Base-by-base conservation (phyloP, 1,140 invertebrate species). In the Cecropterus lyciades region DNA sequence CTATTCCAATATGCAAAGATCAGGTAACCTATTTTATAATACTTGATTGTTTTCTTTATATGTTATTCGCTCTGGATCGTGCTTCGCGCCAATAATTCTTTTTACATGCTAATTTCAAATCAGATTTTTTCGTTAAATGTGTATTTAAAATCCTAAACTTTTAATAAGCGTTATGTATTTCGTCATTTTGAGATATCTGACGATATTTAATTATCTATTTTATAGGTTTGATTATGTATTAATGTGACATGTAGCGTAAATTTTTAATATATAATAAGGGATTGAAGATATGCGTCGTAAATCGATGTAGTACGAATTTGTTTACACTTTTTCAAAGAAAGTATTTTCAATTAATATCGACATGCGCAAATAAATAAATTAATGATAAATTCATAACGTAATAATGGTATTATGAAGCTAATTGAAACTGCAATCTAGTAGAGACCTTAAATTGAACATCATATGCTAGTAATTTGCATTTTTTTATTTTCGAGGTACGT, bases 1-100 rank as follows among this genome's bases (percentile, higher is more conserved):
- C 46, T 7, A 62, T 40, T 33, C n/a, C 59, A 92, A 65, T 80
- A 92, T 92, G 91, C 89, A 92, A 85, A 91, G 91, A 92, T 92
- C 91, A 90, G 91, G 91, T 92, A 92, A 86, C 69, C 60, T 27
- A 63, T 67, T 52, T 43, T 63, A 27, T 3, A 27, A 42, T 51
- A 17, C 9, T 37, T 43, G 30, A 66, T 43, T 37, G 16, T 43
- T 40, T 33, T 20, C 10, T 11, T 43, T 42, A 30, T 13, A 37
- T 45, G 40, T 15, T 16, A 24, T 27, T 48, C 17, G n/a, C 51
- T n/a, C 45, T 42, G 15, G 4, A 40, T 17, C 8, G 4, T 37
- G 24, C 69, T 87, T 87, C 82, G 84, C 84, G 85, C 87, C 85
- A 85, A 82, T 71, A 66, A 49, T 51, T 43, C 15, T 69, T 60